A percentile compares a stretch with the other conserved stretches of the same genome.
Conservation (phyloP, 2,888 invertebrate genomes). For the Cremastinae sp. region DNA sequence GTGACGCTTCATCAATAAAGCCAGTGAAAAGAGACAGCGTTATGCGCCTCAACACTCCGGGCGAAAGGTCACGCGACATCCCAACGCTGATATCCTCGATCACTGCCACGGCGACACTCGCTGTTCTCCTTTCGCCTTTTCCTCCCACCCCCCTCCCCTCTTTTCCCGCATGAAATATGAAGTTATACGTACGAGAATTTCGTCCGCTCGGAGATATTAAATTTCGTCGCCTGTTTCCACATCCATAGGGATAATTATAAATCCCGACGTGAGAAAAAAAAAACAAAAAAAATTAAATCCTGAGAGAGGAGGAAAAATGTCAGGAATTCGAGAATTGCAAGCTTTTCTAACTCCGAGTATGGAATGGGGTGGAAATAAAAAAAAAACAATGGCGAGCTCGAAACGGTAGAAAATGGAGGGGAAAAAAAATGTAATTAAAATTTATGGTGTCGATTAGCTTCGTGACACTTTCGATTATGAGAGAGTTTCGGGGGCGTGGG, state of each 20-base stretch:
- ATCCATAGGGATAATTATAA: slow-evolving; percentile 15
- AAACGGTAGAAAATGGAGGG: no score
- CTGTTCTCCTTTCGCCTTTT: slow-evolving; percentile 11
- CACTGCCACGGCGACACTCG: slow-evolving; percentile 61
- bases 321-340: not conserved
- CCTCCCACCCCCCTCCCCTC: slow-evolving; percentile 50
- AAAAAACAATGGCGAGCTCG: no score
- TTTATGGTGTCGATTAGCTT: not conserved
- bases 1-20: slow-evolving; percentile 58
- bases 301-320: slow-evolving; percentile 10
- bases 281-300: not conserved
- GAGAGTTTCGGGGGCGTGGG: not conserved
- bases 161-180: slow-evolving; percentile 41
- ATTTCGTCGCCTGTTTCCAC: not conserved
- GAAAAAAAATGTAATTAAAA: no score
- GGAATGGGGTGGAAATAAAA: no score
- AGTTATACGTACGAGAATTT: slow-evolving; percentile 28
- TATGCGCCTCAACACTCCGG: slow-evolving; percentile 44
- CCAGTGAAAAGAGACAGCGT: slow-evolving; percentile 43
- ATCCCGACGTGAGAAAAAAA: slow-evolving; percentile 20
- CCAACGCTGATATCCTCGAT: slow-evolving; percentile 28
- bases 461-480: slow-evolving; percentile 1
- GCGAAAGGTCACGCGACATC: slow-evolving; percentile 46
- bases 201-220: slow-evolving; percentile 33
- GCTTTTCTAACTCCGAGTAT: no score